Base-by-base conservation (phyloP, 1,140 invertebrate genomes). In the Drosophila nikananu region DNA sequence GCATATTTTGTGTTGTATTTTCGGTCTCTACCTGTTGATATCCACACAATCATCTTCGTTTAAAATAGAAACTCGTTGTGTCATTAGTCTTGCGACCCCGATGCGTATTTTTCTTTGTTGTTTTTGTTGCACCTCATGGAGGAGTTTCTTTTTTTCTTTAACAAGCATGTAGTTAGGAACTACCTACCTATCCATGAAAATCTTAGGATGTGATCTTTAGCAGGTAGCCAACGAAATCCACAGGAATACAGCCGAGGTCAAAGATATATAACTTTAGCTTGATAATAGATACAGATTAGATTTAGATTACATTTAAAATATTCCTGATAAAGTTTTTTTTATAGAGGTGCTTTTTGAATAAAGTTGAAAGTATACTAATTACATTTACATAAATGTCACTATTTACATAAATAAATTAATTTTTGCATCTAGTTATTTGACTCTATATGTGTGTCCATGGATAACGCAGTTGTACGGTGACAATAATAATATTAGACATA, bases 41-140 rank as follows among this genome's bases (percentile, higher is more conserved):
- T 81, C 71, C 81, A 55, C 80, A 81, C 78, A 89, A 90, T 90
- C 83, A 75, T 52, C 61, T 90, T 75, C 75, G 62, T 86, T 23
- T 37, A 37, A 90, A 90, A 89, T 90, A 90, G 84, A 89, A 90
- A 89, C 81, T 89, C 86, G 86, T 83, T 86, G 81, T 87, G 81
- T 89, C 81, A 90, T 84, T 84, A 89, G 74, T 89, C 66, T 81
- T 86, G 46, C 75, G 52, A 37, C 52, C 52, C 35, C 67, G 68
- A 62, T 63, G 59, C 30, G 44, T 77, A 51, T 35, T 30, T 35
- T 74, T 57, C 48, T 52, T 72, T 70, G 42, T 35, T 68, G 55
- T 65, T 71, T 44, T 64, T 70, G 59, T 48, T 49, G 42, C 59
- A 90, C 84, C 84, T 79, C 84, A 72, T 21, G 32, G 32, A 55